Evolutionary conservation across 2,888 invertebrate species (phyloP).

Genomic region (Arctia plantaginis): DNA sequence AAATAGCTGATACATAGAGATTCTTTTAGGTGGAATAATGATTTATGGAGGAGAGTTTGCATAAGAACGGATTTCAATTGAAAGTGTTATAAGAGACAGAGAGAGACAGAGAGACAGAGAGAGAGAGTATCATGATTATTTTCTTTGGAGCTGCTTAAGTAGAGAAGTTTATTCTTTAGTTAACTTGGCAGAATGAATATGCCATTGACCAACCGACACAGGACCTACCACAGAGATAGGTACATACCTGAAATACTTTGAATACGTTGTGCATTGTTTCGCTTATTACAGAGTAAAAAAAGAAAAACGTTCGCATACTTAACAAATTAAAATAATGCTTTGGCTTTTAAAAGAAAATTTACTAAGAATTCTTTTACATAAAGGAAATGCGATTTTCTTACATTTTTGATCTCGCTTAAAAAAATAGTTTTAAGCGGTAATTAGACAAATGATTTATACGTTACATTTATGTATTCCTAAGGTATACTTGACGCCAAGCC

Average conservation of each 20-base stretch:
- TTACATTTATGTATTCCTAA: no score
- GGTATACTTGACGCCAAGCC: no score
- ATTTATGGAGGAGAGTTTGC: no score
- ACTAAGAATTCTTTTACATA: neutral
- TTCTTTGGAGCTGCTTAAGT: neutral
- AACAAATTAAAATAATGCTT: neutral
- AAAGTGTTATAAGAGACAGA: neutral
- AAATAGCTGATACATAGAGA: neutral
- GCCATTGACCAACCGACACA: no score
- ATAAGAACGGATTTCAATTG: neutral
- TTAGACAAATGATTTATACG: neutral
- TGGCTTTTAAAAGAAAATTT: neutral
- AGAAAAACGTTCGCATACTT: neutral
- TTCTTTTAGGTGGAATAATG: neutral
- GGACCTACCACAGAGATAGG: neutral
- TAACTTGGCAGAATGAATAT: neutral
- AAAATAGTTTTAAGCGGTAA: neutral
- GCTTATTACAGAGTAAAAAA: neutral
- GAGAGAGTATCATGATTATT: no score
- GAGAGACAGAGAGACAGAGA: no score
- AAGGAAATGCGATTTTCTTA: neutral
- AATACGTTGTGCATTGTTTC: neutral
- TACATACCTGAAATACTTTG: neutral
- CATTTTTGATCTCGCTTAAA: neutral
- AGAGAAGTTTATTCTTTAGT: neutral